Evolutionary conservation across 2,797 vertebrate species (phyloP).

Genomic region (Cynopterus sphinx): DNA sequence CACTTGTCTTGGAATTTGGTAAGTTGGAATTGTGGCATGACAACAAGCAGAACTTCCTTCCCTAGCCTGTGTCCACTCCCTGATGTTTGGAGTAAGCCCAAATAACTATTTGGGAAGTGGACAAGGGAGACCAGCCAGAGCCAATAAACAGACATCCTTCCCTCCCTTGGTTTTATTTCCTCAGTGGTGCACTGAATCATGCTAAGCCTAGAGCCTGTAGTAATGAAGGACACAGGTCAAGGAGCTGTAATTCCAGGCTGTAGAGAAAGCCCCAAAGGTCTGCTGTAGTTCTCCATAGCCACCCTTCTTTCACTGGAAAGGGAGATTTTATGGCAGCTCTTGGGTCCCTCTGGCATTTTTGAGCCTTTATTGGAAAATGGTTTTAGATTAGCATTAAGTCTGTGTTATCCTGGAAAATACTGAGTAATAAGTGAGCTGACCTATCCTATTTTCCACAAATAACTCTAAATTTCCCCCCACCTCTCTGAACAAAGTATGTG

Average conservation of each 20-base stretch:
- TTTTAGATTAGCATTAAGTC: slow-evolving; percentile 32
- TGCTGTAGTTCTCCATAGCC: background rate
- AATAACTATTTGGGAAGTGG: background rate
- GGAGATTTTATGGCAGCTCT: background rate
- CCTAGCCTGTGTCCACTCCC: background rate
- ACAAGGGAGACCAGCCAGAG: background rate
- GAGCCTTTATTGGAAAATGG: slow-evolving; percentile 36
- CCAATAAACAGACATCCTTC: background rate
- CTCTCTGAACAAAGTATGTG: slow-evolving; percentile 29
- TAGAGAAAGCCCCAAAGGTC: background rate
- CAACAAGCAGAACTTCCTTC: background rate
- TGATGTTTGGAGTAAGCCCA: background rate
- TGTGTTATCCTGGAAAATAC: slow-evolving; percentile 50
- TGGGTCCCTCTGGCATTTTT: background rate
- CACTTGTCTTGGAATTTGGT: background rate
- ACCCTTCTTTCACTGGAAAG: background rate
- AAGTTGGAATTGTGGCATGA: background rate
- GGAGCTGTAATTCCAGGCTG: background rate
- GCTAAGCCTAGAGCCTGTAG: background rate
- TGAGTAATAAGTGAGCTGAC: slow-evolving; percentile 36
- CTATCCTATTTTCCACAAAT: slow-evolving; percentile 50
- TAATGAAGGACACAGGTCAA: background rate
- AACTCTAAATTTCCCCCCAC: slow-evolving; percentile 51
- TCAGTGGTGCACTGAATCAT: background rate
- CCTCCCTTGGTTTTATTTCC: background rate